These are phyloP conservation scores for Caradrina kadenii DNA, from an alignment of 2,888 invertebrate genomes.

Conservation along the genomic window DNA sequence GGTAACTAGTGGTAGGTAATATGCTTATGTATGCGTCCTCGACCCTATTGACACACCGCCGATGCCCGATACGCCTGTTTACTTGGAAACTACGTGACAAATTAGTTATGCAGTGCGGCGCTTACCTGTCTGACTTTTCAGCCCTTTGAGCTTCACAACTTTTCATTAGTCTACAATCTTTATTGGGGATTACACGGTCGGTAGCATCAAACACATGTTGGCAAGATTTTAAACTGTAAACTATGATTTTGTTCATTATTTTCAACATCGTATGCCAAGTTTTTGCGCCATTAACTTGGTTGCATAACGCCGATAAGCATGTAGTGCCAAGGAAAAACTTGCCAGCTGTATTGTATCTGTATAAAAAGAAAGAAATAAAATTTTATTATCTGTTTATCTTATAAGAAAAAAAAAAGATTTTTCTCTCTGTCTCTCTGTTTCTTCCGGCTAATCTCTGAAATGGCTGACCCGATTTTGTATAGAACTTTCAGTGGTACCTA, in stretches of 20 bases:
- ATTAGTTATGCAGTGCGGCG: neutral
- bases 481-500: too few relatives aligned
- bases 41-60: neutral
- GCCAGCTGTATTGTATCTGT: neutral
- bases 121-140: neutral
- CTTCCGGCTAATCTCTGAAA: too few relatives aligned
- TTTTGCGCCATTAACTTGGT: slow-evolving; percentile 21
- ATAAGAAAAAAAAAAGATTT: too few relatives aligned
- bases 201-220: slow-evolving; percentile 15
- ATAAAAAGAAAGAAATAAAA: too few relatives aligned
- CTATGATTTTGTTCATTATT: slow-evolving; percentile 8
- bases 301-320: slow-evolving; percentile 17
- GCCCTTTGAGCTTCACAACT: neutral
- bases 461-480: too few relatives aligned
- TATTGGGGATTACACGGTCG: neutral
- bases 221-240: slow-evolving; percentile 28
- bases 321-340: slow-evolving; percentile 24
- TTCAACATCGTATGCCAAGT: slow-evolving; percentile 30
- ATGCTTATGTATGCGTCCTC: neutral
- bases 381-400: too few relatives aligned
- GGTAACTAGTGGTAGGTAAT: neutral
- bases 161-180: neutral
- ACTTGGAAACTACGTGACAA: neutral
- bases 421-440: too few relatives aligned
- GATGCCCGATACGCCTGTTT: neutral